phyloP scores from a whole-genome alignment of 1,140 invertebrate genomes.

The Zophobas atratus region DNA sequence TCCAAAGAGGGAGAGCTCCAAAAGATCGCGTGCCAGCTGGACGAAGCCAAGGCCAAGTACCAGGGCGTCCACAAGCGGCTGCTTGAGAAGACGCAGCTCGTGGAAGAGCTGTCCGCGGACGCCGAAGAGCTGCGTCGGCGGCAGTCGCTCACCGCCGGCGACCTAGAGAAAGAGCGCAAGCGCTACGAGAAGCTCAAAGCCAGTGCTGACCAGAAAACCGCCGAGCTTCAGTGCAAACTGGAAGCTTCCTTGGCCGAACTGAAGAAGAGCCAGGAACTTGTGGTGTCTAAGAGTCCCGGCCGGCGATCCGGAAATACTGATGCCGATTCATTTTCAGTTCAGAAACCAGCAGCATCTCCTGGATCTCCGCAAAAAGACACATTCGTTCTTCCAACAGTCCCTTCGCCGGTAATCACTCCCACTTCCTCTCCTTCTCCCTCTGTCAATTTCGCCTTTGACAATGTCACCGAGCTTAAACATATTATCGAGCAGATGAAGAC shows the following conservation, averaged over 20 bases:
- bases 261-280: conserved; percentile 60
- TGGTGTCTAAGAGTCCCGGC: conserved; percentile 54
- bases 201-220: conserved; percentile 14
- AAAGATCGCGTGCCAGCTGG: conserved; percentile 7
- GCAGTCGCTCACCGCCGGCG: not conserved
- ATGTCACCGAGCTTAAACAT: conserved; percentile 47
- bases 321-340: conserved; percentile 64
- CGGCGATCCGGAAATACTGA: conserved; percentile 59
- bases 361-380: conserved; percentile 58
- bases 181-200: conserved; percentile 45
- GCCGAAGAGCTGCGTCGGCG: conserved; percentile 33
- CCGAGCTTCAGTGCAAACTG: conserved; percentile 37
- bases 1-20: not conserved
- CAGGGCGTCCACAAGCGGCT: conserved; percentile 58
- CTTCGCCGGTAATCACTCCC: conserved; percentile 47
- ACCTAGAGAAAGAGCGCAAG: conserved; percentile 48
- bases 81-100: conserved; percentile 53
- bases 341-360: conserved; percentile 60
- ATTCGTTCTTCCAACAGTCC: conserved; percentile 52
- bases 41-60: conserved; percentile 5
- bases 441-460: conserved; percentile 19
- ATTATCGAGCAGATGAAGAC: conserved; percentile 38
- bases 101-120: conserved; percentile 4
- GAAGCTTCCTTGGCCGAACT: conserved; percentile 53
- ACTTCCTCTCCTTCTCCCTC: conserved; percentile 17